Evolutionary conservation across 2,113 vertebrate genomes (phyloP).

Genomic region (Melanotaenia duboulayi): DNA sequence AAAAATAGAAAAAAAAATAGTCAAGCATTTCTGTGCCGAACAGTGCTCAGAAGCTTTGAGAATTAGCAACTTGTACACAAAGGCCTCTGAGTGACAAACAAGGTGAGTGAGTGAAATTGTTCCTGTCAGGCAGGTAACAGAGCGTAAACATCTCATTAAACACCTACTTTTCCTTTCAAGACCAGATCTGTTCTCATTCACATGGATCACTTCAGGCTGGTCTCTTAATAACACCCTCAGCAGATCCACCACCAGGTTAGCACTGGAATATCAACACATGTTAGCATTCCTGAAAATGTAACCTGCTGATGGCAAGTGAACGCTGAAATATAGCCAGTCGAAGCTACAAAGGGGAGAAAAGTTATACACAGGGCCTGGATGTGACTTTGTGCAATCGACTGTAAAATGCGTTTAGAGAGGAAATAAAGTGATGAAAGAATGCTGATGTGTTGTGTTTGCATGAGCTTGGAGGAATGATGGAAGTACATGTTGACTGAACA

Average conservation of each 20-base stretch:
- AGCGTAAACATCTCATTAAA: constrained; percentile 73
- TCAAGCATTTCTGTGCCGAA: constrained; percentile 11
- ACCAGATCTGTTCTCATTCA: constrained; percentile 42
- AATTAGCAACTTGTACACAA: constrained; percentile 65
- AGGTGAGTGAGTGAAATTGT: constrained; percentile 70
- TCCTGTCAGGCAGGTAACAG: constrained; percentile 72
- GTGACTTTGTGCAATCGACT: constrained; percentile 21
- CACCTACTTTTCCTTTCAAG: constrained; percentile 44
- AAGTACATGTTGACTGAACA: constrained; percentile 59
- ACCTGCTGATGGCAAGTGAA: constrained; percentile 5
- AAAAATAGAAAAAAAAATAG: background rate
- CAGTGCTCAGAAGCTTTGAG: constrained; percentile 41
- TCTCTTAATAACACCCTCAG: constrained; percentile 16
- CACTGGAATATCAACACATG: constrained; percentile 9
- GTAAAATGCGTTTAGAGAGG: constrained; percentile 25
- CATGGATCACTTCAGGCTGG: constrained; percentile 32
- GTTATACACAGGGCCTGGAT: constrained; percentile 17
- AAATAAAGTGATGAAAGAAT: constrained; percentile 42
- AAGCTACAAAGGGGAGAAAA: background rate
- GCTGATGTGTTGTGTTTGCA: constrained; percentile 42
- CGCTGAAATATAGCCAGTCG: background rate
- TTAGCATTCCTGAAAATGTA: constrained; percentile 20
- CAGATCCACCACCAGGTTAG: background rate
- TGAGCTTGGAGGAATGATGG: constrained; percentile 42
- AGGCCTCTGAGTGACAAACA: constrained; percentile 68